Evolutionary conservation across 2,888 invertebrate species (phyloP).

Genomic region (Melanotus villosus): DNA sequence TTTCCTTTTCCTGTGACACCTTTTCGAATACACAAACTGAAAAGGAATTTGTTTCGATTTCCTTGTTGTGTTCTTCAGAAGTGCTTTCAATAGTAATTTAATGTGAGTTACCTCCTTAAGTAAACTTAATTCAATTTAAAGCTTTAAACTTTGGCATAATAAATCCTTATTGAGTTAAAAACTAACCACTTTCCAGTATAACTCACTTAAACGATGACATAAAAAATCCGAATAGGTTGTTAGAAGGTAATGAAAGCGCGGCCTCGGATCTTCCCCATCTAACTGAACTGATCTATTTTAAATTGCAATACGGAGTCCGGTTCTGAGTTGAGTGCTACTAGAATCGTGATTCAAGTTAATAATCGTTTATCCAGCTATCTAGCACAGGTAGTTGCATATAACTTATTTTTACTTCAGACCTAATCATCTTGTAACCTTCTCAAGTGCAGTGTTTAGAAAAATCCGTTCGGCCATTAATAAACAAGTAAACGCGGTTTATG

Average conservation of each 20-base stretch:
- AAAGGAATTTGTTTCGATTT: too few species aligned
- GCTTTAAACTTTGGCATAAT: too few species aligned
- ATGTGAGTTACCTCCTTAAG: too few species aligned
- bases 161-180: too few species aligned
- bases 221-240: neutral
- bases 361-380: slow-evolving; percentile 50
- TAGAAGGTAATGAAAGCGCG: neutral
- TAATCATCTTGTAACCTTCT: slow-evolving; percentile 47
- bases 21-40: too few species aligned
- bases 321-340: slow-evolving; percentile 41
- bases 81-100: too few species aligned
- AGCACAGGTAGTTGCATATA: slow-evolving; percentile 48
- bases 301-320: slow-evolving; percentile 21
- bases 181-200: too few species aligned
- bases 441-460: slow-evolving; percentile 38
- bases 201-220: too few species aligned
- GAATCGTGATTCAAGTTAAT: slow-evolving; percentile 51
- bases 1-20: too few species aligned
- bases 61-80: too few species aligned
- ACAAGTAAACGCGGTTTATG: slow-evolving; percentile 37
- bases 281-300: slow-evolving; percentile 2
- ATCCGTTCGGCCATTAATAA: slow-evolving; percentile 43
- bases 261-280: neutral
- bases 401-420: slow-evolving; percentile 50
- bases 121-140: too few species aligned